Percentiles rank a stretch among this genome's conserved stretches.
Evolutionary conservation across 2,797 vertebrate genomes (phyloP).

Genomic region (Pteropus rufus): DNA sequence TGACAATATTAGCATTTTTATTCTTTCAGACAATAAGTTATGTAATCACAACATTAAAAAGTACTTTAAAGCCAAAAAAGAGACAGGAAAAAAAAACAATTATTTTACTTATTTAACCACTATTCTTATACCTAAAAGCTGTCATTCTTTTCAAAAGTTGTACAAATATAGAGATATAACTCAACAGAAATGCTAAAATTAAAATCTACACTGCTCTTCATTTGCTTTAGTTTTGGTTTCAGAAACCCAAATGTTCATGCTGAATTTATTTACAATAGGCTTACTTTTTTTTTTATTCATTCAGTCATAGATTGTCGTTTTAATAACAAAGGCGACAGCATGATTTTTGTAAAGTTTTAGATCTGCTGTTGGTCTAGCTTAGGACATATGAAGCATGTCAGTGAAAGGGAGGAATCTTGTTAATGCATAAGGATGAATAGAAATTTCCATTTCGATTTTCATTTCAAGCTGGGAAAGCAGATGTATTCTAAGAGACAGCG

Average conservation of each 20-base stretch:
- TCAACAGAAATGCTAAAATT: conserved; percentile 16
- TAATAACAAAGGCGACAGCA: conserved; percentile 17
- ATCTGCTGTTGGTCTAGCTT: background rate
- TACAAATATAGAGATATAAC: background rate
- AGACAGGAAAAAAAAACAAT: background rate
- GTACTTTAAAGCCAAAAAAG: background rate
- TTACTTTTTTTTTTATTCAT: background rate
- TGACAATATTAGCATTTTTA: conserved; percentile 34
- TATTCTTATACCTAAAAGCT: background rate
- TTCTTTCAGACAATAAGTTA: background rate
- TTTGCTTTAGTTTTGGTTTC: background rate
- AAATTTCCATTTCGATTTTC: conserved; percentile 71
- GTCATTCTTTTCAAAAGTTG: background rate
- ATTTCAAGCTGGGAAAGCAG: conserved; percentile 65
- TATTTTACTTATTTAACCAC: background rate
- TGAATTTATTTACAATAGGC: background rate
- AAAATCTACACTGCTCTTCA: background rate
- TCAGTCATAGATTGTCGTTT: background rate
- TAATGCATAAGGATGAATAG: conserved; percentile 57
- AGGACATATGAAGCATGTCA: background rate
- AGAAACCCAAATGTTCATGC: background rate
- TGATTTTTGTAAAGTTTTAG: conserved; percentile 49
- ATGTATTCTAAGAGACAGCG: conserved; percentile 59
- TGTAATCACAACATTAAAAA: background rate
- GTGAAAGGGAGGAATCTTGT: conserved; percentile 52